These are phyloP conservation scores for Chelon auratus DNA, from an alignment of 2,797 vertebrate genomes.

Conservation along the genomic window DNA sequence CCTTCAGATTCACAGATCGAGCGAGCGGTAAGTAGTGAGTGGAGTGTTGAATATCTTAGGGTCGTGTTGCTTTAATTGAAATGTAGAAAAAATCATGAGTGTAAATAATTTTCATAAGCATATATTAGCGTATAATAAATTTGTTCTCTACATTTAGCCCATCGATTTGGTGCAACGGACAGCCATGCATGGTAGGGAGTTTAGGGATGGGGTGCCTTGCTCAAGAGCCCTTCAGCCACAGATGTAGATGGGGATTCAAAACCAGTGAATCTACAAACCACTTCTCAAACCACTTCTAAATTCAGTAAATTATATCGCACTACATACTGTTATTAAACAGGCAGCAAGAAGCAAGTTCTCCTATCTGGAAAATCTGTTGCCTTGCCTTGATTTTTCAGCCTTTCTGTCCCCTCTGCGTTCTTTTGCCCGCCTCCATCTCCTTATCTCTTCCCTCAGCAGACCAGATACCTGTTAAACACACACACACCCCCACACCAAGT, in stretches of 20 bases:
- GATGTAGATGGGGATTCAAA: too few species aligned
- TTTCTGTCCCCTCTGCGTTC: neutral
- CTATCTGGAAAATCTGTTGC: neutral
- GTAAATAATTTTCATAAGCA: too few species aligned
- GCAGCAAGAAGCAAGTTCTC: neutral
- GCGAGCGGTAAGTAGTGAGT: neutral
- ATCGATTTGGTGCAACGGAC: too few species aligned
- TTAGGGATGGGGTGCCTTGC: too few species aligned
- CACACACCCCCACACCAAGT: slow-evolving; percentile 11
- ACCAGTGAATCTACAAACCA: too few species aligned
- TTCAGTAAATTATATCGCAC: neutral
- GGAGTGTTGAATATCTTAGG: neutral
- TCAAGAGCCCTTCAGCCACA: too few species aligned
- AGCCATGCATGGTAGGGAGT: too few species aligned
- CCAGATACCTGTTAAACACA: slow-evolving; percentile 50
- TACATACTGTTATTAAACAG: neutral
- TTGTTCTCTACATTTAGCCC: too few species aligned
- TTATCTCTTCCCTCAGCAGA: slow-evolving; percentile 35
- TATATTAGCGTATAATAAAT: too few species aligned
- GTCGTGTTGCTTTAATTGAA: neutral
- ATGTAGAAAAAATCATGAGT: neutral
- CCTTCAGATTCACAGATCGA: neutral
- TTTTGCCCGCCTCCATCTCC: slow-evolving; percentile 23
- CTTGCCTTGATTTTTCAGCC: neutral
- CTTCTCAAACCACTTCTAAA: neutral